phyloP scores from a whole-genome alignment of 2,113 vertebrate species.

The Passer domesticus region DNA sequence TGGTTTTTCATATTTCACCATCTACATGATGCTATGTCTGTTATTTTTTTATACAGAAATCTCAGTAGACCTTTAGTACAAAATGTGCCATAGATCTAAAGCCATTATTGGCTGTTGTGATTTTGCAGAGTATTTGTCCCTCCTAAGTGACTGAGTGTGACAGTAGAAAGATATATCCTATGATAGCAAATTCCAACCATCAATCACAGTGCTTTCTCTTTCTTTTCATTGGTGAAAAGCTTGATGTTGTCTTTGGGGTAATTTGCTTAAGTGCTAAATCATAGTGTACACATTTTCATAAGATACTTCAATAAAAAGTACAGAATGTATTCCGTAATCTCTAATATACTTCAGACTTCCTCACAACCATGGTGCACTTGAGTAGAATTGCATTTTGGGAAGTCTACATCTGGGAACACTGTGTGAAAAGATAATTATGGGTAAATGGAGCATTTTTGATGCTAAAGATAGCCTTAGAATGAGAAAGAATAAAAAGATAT shows the following conservation, averaged over 20 bases:
- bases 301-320: neutral
- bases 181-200: neutral
- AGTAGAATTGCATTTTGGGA: conserved; percentile 9
- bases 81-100: neutral
- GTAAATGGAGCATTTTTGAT: conserved; percentile 20
- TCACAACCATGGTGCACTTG: neutral
- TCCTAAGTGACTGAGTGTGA: neutral
- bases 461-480: conserved; percentile 9
- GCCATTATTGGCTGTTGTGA: neutral
- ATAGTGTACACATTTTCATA: neutral
- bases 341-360: neutral
- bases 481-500: neutral
- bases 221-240: neutral
- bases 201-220: neutral
- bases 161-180: neutral
- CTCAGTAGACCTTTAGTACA: neutral
- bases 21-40: neutral
- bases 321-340: neutral
- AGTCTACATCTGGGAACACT: conserved; percentile 9
- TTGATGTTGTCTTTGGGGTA: neutral
- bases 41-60: neutral
- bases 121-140: neutral
- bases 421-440: conserved; percentile 29
- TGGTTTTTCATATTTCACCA: neutral
- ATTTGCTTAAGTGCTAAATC: neutral